Base-by-base conservation (phyloP, 2,888 invertebrate genomes). In the Chrysolina oricalcia region DNA sequence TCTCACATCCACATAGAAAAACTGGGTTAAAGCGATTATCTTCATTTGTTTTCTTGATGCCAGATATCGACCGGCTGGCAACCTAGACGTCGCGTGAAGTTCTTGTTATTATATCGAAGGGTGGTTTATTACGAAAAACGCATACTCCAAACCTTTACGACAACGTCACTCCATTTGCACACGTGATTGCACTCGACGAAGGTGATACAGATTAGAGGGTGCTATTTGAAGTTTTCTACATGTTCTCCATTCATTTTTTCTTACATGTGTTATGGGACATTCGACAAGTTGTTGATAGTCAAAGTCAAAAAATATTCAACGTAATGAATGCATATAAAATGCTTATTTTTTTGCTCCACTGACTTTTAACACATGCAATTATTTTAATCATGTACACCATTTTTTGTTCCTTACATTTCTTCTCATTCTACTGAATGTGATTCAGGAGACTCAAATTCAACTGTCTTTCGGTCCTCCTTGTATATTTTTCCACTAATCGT, bases 141-240 rank as follows among this genome's bases (percentile, higher is more conserved):
- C 74, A 72, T 70, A 67, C 76, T 74, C 66, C 59, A 70, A 76
- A 72, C 74, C 65, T 70, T 76, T 65, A 71, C 74, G 74, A 72
- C 74, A 76, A 76, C 72, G 69, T 62, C 73, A 69, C 76, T 73
- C 73, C 74, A 71, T 74, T 74, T 65, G 70, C 76, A 78, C 78
- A 78, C 76, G 78, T 68, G 74, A 76, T 72, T 78, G 74, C 78
- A 76, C 74, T 76, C 62, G 53, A 67, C 62, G 65, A 66, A 66
- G 48, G 66, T 19, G 66, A 50, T 48, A 66, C 27, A 50, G 66
- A 48, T 66, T 66, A 66, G 23, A 17, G 23, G 46, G 66, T 53
- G 67, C 53, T 40, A 53, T 68, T 68, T 53, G 59, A 59, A 23
- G 27, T 27, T 56, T 56, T 56, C 56, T 11, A 56, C 21, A 21